Evolutionary conservation across 2,797 vertebrate genomes (phyloP).

Genomic region (Gobio occitaniae): DNA sequence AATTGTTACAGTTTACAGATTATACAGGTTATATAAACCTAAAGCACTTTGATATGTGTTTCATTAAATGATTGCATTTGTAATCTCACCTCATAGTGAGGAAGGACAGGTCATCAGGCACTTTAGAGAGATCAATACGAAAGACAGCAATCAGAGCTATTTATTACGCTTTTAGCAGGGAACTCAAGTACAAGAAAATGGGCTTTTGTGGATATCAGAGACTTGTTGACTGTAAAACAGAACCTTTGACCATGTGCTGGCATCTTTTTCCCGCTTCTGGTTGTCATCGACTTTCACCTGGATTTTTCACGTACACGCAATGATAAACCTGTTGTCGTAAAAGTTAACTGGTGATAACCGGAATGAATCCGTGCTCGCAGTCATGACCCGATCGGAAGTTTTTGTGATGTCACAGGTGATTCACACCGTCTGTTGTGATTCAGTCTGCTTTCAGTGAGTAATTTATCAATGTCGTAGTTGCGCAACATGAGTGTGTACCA

Average conservation of each 20-base stretch:
- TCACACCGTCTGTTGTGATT: slow-evolving; percentile 31
- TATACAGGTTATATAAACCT: background rate
- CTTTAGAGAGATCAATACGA: slow-evolving; percentile 75
- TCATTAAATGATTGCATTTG: slow-evolving; percentile 6
- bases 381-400: slow-evolving; percentile 15
- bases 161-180: slow-evolving; percentile 74
- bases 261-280: background rate
- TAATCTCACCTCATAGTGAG: slow-evolving; percentile 42
- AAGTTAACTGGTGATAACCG: background rate
- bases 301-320: background rate
- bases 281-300: background rate
- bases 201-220: slow-evolving; percentile 17
- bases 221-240: background rate
- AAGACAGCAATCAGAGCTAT: slow-evolving; percentile 63
- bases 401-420: background rate
- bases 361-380: background rate
- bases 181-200: slow-evolving; percentile 53
- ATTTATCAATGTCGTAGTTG: slow-evolving; percentile 52
- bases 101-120: slow-evolving; percentile 70
- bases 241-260: background rate
- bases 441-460: slow-evolving; percentile 18
- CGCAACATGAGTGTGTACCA: slow-evolving; percentile 46
- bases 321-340: slow-evolving; percentile 12
- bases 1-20: slow-evolving; percentile 8
- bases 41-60: background rate